phyloP scores from a whole-genome alignment of 2,797 vertebrate species.

The Helarctos malayanus region DNA sequence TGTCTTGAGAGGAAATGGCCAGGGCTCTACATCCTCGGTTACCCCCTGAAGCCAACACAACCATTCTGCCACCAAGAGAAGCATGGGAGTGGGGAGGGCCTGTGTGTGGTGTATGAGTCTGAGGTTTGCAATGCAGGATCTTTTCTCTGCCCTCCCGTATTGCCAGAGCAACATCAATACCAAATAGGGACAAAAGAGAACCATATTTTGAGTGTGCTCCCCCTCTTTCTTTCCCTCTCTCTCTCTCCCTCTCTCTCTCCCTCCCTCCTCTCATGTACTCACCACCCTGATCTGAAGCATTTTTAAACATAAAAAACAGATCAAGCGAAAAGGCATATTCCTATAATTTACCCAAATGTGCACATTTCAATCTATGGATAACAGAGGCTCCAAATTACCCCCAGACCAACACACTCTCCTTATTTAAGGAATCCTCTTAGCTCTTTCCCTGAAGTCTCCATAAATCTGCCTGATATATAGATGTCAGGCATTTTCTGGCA shows the following conservation, averaged over 20 bases:
- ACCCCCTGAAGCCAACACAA: neutral
- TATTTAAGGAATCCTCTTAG: slow-evolving; percentile 74
- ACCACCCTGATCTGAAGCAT: neutral
- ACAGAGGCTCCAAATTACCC: slow-evolving; percentile 67
- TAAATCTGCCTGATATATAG: slow-evolving; percentile 83
- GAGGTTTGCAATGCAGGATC: slow-evolving; percentile 78
- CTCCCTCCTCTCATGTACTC: neutral
- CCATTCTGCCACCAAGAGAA: neutral
- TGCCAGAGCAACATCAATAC: slow-evolving; percentile 62
- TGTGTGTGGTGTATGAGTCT: slow-evolving; percentile 85
- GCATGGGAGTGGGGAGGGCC: slow-evolving; percentile 82
- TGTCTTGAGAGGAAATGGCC: neutral
- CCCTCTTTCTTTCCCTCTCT: neutral
- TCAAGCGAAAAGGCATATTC: slow-evolving; percentile 55
- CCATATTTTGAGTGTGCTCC: slow-evolving; percentile 35
- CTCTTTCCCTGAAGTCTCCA: slow-evolving; percentile 69
- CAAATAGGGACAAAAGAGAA: slow-evolving; percentile 72
- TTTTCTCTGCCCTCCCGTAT: slow-evolving; percentile 71
- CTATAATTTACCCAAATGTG: slow-evolving; percentile 59
- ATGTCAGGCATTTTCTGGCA: slow-evolving; percentile 72
- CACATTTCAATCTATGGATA: slow-evolving; percentile 42
- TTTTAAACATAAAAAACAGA: slow-evolving; percentile 68
- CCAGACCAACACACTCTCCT: slow-evolving; percentile 62
- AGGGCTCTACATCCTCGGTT: neutral
- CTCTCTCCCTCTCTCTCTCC: neutral